Evolutionary conservation across 2,888 invertebrate genomes (phyloP), one percentile per base, ranked within the genome.

Genomic region (Rhimphoctona megacephalus): DNA sequence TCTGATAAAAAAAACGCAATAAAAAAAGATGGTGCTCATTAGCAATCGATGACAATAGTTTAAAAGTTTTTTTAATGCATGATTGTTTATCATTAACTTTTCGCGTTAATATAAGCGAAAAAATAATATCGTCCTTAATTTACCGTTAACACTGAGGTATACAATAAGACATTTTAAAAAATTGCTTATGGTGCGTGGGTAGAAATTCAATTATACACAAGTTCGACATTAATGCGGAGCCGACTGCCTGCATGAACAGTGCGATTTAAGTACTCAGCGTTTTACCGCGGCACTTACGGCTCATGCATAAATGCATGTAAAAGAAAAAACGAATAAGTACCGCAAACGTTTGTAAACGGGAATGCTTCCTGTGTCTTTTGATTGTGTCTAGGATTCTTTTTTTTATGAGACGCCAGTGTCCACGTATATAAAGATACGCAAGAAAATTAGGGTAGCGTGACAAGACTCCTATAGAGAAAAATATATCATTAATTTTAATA

Each of bases 141-240:
- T 87, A 85, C 90, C 90, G 91, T 91, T 91, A 91, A 92, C 87
- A 91, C 92, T 91, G 90, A 89, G 86, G 87, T 88, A 88, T 91
- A 91, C 88, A 25, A 74, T 22, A 74, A 25, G 74, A 39, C 43
- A 74, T 25, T 57, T 25, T 39, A 54, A 39, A 49, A 46, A 8
- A 70, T 90, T 92, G 94, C 93, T 94, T 93, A 88, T 92, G 93
- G 93, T 93, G 93, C 92, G 92, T 93, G 94, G 93, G 93, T 93
- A 93, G 92, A 93, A 85, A 85, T 82, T 85, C 79, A 87, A 85
- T 86, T 87, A 87, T 88, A 92, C 89, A 91, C 90, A 90, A 90
- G 92, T 92, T 92, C 91, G 91, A 89, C 89, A 89, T 89, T 89
- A 88, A 90, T 78, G 90, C 90, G 91, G 88, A 91, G 89, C 89